Percentiles rank a stretch among this genome's conserved stretches.
These are phyloP conservation scores for Chaenodraco wilsoni DNA, from an alignment of 2,797 vertebrate species.

Conservation along the genomic window DNA sequence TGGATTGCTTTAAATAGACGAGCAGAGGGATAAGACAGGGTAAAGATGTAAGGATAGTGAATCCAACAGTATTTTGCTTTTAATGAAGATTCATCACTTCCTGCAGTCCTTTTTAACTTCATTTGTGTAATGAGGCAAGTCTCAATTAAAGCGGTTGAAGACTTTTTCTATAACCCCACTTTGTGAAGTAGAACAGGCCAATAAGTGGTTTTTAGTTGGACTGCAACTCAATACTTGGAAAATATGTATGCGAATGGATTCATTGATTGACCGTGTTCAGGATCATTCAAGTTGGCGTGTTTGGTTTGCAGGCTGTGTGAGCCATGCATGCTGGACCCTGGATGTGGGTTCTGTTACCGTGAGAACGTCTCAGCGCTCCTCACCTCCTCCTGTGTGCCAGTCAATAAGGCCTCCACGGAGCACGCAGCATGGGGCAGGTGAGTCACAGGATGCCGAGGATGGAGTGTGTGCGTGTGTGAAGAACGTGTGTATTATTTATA, in stretches of 20 bases:
- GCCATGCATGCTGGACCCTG: slow-evolving; percentile 95
- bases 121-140: slow-evolving; percentile 28
- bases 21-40: background rate
- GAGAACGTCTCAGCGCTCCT: slow-evolving; percentile 89
- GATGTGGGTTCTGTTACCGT: slow-evolving; percentile 96
- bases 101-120: slow-evolving; percentile 15
- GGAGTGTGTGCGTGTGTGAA: background rate
- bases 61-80: background rate
- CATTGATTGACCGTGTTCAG: slow-evolving; percentile 10
- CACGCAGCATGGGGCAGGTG: slow-evolving; percentile 98
- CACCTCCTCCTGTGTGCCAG: slow-evolving; percentile 91
- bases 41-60: slow-evolving; percentile 6
- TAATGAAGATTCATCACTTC: slow-evolving; percentile 19
- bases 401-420: slow-evolving; percentile 89
- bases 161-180: background rate
- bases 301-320: slow-evolving; percentile 88
- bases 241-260: background rate
- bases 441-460: slow-evolving; percentile 60
- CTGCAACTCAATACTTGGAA: background rate
- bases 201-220: background rate
- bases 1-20: background rate
- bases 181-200: background rate
- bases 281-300: background rate
- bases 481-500: background rate
- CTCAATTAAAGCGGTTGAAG: background rate